These are phyloP conservation scores for Sturnira hondurensis DNA, from an alignment of 2,113 vertebrate genomes.

Conservation along the genomic window DNA sequence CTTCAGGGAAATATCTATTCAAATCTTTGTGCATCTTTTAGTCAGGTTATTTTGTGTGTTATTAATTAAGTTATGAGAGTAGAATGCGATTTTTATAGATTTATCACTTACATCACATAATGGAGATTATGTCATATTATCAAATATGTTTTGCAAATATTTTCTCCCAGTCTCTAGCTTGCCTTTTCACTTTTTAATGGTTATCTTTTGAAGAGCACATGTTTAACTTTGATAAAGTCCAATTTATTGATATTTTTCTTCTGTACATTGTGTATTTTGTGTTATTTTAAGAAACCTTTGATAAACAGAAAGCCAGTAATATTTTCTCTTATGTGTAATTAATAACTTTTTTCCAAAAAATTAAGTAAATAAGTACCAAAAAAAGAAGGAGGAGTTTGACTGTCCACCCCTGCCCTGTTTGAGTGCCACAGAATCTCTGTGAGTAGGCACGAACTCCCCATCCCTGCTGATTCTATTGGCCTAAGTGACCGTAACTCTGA, in stretches of 20 bases:
- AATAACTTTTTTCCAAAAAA: not conserved
- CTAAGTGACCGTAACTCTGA: not conserved
- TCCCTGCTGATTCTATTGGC: not conserved
- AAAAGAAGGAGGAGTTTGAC: not conserved
- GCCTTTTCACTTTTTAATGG: not conserved
- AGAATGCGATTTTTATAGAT: not conserved
- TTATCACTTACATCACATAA: not conserved
- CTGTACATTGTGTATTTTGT: not conserved
- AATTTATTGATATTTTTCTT: not conserved
- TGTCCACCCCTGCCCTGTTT: not conserved
- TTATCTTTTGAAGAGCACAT: not conserved
- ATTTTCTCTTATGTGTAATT: not conserved
- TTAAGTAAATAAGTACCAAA: not conserved
- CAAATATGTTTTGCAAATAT: not conserved
- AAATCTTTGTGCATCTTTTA: not conserved
- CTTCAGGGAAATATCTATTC: not conserved
- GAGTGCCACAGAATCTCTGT: not conserved
- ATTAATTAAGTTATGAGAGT: not conserved
- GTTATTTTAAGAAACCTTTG: not conserved
- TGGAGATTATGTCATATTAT: not conserved
- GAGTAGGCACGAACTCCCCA: not conserved
- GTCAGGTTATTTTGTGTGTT: not conserved
- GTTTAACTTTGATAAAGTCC: not conserved
- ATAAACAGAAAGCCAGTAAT: not conserved
- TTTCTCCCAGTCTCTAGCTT: not conserved